phyloP scores from a whole-genome alignment of 2,888 invertebrate species.

The Apocheima hispidaria region DNA sequence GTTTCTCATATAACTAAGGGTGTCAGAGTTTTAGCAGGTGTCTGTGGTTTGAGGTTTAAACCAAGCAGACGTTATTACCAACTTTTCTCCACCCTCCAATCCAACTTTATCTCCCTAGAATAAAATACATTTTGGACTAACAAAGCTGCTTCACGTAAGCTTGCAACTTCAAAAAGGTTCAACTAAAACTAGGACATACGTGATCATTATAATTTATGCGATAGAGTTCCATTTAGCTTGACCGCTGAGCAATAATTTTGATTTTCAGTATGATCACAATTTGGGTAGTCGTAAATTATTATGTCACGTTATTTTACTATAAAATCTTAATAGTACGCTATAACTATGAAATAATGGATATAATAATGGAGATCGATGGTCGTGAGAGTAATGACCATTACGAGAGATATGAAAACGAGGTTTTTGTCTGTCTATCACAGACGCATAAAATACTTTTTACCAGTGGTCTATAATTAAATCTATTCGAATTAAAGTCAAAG shows the following conservation, averaged over 20 bases:
- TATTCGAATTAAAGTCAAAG: too few relatives aligned
- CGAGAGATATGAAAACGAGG: background rate
- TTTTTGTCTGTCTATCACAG: background rate
- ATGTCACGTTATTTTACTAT: conserved; percentile 30
- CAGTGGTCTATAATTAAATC: too few relatives aligned
- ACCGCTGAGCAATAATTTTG: conserved; percentile 26
- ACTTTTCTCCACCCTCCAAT: conserved; percentile 16
- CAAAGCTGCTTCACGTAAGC: conserved; percentile 29
- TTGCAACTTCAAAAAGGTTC: conserved; percentile 43
- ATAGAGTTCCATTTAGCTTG: conserved; percentile 51
- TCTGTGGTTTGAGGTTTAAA: conserved; percentile 67
- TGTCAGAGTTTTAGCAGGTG: conserved; percentile 67
- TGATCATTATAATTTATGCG: conserved; percentile 46
- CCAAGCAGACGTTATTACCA: conserved; percentile 50
- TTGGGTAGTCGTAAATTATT: conserved; percentile 32
- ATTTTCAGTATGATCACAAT: conserved; percentile 27
- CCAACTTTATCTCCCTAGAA: conserved; percentile 28
- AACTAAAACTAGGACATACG: conserved; percentile 50
- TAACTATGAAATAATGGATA: conserved; percentile 18
- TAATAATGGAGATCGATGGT: conserved; percentile 22
- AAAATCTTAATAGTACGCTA: conserved; percentile 29
- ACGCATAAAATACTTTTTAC: too few relatives aligned
- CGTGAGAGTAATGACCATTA: conserved; percentile 15
- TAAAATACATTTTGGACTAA: conserved; percentile 38
- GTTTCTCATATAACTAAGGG: conserved; percentile 63